Conservation (phyloP, 1,140 invertebrate genomes). For the Drosophila rhopaloa region DNA sequence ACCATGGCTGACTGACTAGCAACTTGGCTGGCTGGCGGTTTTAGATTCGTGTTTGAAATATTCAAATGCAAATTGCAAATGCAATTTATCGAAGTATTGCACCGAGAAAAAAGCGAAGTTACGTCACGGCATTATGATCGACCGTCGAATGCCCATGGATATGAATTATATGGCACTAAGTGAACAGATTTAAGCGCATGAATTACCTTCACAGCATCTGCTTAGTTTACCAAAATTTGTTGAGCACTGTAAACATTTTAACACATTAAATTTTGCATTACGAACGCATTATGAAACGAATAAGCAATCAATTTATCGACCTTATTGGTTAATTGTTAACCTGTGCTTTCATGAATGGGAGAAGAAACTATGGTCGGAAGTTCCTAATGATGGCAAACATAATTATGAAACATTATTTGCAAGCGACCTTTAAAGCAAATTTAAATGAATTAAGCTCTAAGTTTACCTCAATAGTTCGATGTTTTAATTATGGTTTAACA, state of each 20-base stretch:
- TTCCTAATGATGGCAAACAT: neutral
- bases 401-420: neutral
- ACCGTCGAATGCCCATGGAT: conserved; percentile 17
- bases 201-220: too few relatives aligned
- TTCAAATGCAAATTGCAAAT: conserved; percentile 73
- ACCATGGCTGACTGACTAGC: conserved; percentile 52
- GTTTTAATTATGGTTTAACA: neutral
- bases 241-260: neutral
- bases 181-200: neutral
- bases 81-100: conserved; percentile 59
- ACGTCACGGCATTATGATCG: conserved; percentile 1
- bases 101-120: conserved; percentile 8
- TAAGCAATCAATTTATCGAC: neutral
- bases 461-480: neutral
- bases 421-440: too few relatives aligned
- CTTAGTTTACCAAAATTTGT: neutral
- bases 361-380: too few relatives aligned
- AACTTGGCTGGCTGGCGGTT: conserved; percentile 51
- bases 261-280: neutral
- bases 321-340: neutral
- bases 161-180: neutral
- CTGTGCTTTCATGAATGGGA: neutral
- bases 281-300: neutral
- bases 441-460: neutral
- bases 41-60: conserved; percentile 65